These are phyloP conservation scores for Muschampia plurimacula DNA, from an alignment of 2,888 invertebrate species.

Conservation along the genomic window DNA sequence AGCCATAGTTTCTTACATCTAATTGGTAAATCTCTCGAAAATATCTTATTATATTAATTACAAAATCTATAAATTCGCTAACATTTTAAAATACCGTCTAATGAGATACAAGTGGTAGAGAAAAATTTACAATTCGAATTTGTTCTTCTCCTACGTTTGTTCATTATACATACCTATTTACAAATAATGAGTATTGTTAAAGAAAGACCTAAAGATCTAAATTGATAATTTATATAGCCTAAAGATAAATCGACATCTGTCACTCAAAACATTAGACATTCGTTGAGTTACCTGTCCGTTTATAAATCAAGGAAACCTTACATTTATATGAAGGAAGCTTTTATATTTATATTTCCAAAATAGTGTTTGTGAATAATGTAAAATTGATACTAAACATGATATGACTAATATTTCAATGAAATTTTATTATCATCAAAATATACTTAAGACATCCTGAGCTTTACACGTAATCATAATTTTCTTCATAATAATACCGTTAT, in stretches of 20 bases:
- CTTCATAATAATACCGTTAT: too few relatives aligned
- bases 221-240: conserved; percentile 25
- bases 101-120: conserved; percentile 85
- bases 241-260: conserved; percentile 15
- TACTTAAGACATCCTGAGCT: background rate
- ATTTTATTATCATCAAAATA: background rate
- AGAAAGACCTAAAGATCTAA: conserved; percentile 48
- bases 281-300: background rate
- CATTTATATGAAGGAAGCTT: too few relatives aligned
- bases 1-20: conserved; percentile 79
- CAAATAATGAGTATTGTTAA: conserved; percentile 81
- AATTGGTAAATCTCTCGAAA: conserved; percentile 84
- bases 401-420: background rate
- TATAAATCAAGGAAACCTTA: conserved; percentile 26
- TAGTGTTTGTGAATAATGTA: too few relatives aligned
- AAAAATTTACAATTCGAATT: conserved; percentile 75
- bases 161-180: conserved; percentile 68
- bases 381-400: too few relatives aligned
- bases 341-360: too few relatives aligned
- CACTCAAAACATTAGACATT: conserved; percentile 1
- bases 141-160: conserved; percentile 60
- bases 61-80: conserved; percentile 84
- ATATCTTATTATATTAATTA: conserved; percentile 74
- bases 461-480: too few relatives aligned
- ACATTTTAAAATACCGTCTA: conserved; percentile 82